Percentiles rank a stretch among this genome's conserved stretches.
Evolutionary conservation across 2,888 invertebrate species (phyloP).

Genomic region (Monoplex corrugatus): DNA sequence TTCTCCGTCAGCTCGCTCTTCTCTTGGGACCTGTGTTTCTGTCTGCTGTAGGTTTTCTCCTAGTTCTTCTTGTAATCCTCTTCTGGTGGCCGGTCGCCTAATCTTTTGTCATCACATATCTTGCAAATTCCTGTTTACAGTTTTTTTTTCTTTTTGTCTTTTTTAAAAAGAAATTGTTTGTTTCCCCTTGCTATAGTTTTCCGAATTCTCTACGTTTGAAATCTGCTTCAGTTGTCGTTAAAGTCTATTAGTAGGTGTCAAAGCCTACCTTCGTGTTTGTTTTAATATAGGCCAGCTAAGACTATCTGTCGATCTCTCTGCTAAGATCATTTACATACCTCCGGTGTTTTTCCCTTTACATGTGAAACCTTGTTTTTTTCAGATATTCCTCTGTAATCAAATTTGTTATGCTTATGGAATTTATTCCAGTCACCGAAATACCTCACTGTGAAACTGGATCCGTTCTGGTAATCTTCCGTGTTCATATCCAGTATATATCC

Average conservation of each 20-base stretch:
- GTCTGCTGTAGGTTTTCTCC: neutral
- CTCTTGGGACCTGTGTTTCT: neutral
- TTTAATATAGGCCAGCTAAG: neutral
- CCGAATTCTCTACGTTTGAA: neutral
- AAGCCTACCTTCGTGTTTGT: neutral
- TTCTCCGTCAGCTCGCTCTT: neutral
- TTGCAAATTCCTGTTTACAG: neutral
- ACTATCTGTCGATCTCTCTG: neutral
- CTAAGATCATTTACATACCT: too few relatives aligned
- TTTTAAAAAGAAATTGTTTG: neutral
- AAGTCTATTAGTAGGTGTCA: neutral
- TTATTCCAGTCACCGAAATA: too few relatives aligned
- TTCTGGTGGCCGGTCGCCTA: neutral
- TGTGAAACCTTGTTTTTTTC: too few relatives aligned
- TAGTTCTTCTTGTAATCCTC: neutral
- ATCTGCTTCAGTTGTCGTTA: neutral
- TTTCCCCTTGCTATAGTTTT: neutral
- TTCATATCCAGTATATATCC: too few relatives aligned
- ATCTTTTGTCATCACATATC: neutral
- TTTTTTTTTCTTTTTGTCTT: neutral
- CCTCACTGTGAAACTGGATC: too few relatives aligned
- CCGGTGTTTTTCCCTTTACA: too few relatives aligned
- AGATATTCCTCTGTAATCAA: too few relatives aligned
- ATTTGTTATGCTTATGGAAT: too few relatives aligned
- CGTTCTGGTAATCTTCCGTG: too few relatives aligned